phyloP scores from a whole-genome alignment of 2,113 vertebrate species.

The Oryzias melastigma region DNA sequence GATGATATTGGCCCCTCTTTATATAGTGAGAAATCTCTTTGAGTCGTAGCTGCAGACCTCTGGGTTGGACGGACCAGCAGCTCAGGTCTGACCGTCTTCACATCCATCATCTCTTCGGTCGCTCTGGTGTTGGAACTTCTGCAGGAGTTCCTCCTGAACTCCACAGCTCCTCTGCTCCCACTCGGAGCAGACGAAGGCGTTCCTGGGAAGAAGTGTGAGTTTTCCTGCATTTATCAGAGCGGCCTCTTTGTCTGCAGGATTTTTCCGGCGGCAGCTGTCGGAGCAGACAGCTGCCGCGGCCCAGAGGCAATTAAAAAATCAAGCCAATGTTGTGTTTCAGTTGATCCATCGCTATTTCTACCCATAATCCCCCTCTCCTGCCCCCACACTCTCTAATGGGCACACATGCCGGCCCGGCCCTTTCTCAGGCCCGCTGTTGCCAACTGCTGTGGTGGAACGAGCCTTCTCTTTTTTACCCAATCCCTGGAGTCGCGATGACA shows the following conservation, averaged over 20 bases:
- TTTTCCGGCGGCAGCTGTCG: slow-evolving; percentile 76
- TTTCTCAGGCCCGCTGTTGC: slow-evolving; percentile 28
- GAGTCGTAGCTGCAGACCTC: no score
- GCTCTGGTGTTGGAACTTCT: no score
- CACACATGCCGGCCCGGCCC: slow-evolving; percentile 26
- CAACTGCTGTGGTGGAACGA: slow-evolving; percentile 18
- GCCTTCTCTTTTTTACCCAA: slow-evolving; percentile 49
- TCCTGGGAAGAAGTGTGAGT: slow-evolving; percentile 66
- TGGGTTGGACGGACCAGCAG: no score
- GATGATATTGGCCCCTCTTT: no score
- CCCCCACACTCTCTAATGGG: slow-evolving; percentile 32
- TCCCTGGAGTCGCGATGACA: slow-evolving; percentile 55
- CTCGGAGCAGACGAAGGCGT: slow-evolving; percentile 44
- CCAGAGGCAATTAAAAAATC: slow-evolving; percentile 72
- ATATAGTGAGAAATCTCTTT: no score
- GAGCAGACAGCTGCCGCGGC: slow-evolving; percentile 74
- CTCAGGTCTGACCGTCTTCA: no score
- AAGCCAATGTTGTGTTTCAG: slow-evolving; percentile 77
- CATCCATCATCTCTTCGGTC: no score
- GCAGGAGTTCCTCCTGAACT: no score
- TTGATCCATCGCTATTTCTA: slow-evolving; percentile 79
- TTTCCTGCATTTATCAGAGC: slow-evolving; percentile 52
- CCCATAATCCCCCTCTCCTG: slow-evolving; percentile 71
- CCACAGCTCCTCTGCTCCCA: slow-evolving; percentile 15
- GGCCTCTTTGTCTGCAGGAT: slow-evolving; percentile 47